Conservation (phyloP, 2,113 vertebrate species). For the Onychostruthus taczanowskii region DNA sequence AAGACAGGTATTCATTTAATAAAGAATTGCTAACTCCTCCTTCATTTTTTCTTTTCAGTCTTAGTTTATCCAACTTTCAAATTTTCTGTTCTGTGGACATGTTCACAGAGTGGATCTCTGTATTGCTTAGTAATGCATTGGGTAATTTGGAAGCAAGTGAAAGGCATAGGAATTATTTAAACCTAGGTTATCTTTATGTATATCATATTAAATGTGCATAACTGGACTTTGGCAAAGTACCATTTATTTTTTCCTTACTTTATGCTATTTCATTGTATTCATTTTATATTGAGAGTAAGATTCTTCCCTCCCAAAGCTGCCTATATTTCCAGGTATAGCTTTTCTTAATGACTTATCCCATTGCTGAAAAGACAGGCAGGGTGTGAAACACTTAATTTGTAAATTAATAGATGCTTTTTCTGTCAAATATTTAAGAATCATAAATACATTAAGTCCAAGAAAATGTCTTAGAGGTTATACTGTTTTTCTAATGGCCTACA, state of each 20-base stretch:
- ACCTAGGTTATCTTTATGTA: neutral
- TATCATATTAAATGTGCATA: neutral
- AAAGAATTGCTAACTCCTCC: neutral
- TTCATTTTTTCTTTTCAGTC: neutral
- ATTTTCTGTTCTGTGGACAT: neutral
- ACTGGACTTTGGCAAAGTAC: neutral
- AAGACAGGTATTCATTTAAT: neutral
- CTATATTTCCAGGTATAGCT: neutral
- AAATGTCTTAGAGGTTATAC: neutral
- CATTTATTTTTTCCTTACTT: neutral
- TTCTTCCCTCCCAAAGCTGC: neutral
- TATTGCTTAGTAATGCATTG: neutral
- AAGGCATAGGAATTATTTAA: neutral
- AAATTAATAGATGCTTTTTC: neutral
- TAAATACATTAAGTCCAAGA: neutral
- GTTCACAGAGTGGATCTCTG: neutral
- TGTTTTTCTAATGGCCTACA: neutral
- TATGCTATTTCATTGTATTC: neutral
- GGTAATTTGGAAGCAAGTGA: neutral
- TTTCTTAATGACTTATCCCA: neutral
- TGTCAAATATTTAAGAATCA: neutral
- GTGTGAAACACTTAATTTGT: neutral
- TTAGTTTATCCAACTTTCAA: neutral
- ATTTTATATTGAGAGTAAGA: neutral
- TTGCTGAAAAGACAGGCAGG: neutral